Base-by-base conservation (phyloP, 2,113 vertebrate species). In the Ibidorhyncha struthersii region DNA sequence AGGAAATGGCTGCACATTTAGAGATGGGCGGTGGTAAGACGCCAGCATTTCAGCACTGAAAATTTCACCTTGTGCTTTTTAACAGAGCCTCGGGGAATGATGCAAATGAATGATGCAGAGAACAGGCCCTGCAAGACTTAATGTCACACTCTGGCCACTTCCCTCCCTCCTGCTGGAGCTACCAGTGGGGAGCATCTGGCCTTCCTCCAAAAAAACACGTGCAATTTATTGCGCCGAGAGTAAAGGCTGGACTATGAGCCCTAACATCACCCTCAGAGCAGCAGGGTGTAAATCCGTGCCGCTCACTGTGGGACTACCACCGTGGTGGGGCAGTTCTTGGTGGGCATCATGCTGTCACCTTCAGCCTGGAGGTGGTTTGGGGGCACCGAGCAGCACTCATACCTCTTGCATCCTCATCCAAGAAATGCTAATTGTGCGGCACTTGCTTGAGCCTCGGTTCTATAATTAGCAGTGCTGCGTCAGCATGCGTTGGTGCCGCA, bases 401-500 rank as follows among this genome's bases (percentile, higher is more conserved):
- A 2, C 21, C 16, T 70, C 53, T 73, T 52, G 17, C 29, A 38
- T 47, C 58, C 63, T 90, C 6, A 0, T 34, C 36, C 26, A 55
- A 80, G 79, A 76, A 67, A 65, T 6, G 19, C 10, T 76, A 71
- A 85, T 71, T 66, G 72, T 56, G 81, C 76, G 29, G 74, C 1
- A 2, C 61, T 83, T 66, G 43, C 85, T 70, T n/a, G 50, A 79
- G 69, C 41, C 73, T 7, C 0, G 0, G 45, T 78, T 86, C 96
- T 87, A 59, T 91, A 95, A 97, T 84, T 87, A 96, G 82, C 74
- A 38, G 63, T 10, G 83, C 94, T 82, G 76, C 38, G 15, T 93
- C 95, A 95, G 85, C 78, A 4, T 6, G 41, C 5, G 2, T 34
- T 77, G 78, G 59, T 4, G 16, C 69, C 0, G 11, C 93, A 66